A percentile compares a stretch with the other conserved stretches of the same genome.
Evolutionary conservation across 2,113 vertebrate species (phyloP).

Genomic region (Laticauda laticaudata): DNA sequence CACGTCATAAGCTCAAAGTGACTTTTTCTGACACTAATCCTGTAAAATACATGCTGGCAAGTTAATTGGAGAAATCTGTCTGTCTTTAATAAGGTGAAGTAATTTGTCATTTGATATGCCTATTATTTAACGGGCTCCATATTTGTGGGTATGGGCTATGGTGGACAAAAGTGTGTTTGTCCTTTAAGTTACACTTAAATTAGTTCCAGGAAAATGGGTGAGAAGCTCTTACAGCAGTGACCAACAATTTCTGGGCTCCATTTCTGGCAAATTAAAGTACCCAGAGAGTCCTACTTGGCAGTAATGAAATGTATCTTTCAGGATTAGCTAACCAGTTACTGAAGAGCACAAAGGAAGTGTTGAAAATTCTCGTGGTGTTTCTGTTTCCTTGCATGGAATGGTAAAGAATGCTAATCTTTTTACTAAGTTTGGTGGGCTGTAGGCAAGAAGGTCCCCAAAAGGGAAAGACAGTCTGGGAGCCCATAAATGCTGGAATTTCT

Average conservation of each 20-base stretch:
- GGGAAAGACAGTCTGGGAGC: not conserved
- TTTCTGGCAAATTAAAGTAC: not conserved
- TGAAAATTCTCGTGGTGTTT: not conserved
- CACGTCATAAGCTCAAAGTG: not conserved
- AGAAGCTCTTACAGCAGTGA: not conserved
- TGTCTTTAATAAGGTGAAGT: conserved; percentile 30
- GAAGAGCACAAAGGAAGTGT: not conserved
- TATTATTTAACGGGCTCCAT: conserved; percentile 12
- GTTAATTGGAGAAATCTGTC: conserved; percentile 19
- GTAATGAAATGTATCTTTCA: conserved; percentile 13
- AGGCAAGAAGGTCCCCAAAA: not conserved
- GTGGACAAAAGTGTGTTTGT: conserved; percentile 44
- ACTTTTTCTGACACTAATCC: conserved; percentile 16
- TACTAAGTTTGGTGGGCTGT: not conserved
- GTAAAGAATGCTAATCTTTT: not conserved
- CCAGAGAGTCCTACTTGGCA: not conserved
- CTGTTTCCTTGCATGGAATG: not conserved
- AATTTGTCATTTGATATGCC: conserved; percentile 2
- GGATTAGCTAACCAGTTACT: not conserved
- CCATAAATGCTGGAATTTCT: not conserved
- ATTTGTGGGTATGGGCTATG: conserved; percentile 34
- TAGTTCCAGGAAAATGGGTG: conserved; percentile 4
- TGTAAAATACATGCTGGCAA: not conserved
- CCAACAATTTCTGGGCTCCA: conserved; percentile 18
- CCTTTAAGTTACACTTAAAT: conserved; percentile 4